Conservation (phyloP, 1,140 invertebrate genomes). For the Temnothorax curvispinosus region DNA sequence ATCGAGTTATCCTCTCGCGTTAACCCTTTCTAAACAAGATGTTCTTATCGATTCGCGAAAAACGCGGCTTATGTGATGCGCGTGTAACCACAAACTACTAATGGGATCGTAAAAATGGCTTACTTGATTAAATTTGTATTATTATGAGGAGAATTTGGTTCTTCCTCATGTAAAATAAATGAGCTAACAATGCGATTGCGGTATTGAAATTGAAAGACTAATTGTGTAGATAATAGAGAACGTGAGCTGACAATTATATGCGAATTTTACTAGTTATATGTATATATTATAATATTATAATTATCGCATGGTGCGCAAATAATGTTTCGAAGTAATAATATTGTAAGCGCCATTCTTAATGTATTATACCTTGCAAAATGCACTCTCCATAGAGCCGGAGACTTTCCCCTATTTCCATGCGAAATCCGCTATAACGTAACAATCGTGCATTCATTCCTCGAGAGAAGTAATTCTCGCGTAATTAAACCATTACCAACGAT, state of each 20-base stretch:
- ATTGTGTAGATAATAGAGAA: constrained; percentile 31
- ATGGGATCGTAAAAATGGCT: background rate
- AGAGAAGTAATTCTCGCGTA: constrained; percentile 28
- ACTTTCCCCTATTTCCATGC: background rate
- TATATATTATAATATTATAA: constrained; percentile 26
- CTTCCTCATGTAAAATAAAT: background rate
- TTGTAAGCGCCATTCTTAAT: background rate
- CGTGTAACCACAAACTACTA: background rate
- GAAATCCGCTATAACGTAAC: background rate
- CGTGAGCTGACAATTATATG: background rate
- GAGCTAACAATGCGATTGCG: background rate
- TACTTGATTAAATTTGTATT: background rate
- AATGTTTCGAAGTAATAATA: constrained; percentile 9
- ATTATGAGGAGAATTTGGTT: background rate
- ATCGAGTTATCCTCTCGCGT: background rate
- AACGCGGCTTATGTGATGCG: background rate
- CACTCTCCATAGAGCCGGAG: background rate
- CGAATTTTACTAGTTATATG: constrained; percentile 16
- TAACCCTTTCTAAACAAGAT: background rate
- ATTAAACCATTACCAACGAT: constrained; percentile 45
- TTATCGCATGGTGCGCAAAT: background rate
- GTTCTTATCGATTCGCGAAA: background rate
- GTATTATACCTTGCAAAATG: background rate
- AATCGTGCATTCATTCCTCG: background rate
- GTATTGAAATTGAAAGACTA: constrained; percentile 38